Evolutionary conservation across 2,797 vertebrate genomes (phyloP).

Genomic region (Gastrophryne carolinensis): DNA sequence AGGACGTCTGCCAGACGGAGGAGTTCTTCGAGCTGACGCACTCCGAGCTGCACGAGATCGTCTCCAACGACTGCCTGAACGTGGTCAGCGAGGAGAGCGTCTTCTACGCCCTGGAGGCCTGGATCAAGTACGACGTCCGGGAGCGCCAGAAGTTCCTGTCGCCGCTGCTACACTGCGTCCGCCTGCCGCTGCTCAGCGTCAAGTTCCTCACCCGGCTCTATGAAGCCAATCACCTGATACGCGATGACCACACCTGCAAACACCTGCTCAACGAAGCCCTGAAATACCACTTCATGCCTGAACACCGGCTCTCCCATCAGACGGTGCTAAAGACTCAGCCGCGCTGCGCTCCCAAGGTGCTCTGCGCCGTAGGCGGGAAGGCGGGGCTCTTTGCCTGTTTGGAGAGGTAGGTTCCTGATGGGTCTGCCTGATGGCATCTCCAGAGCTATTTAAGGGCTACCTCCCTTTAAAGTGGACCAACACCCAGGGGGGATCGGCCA

Average conservation of each 20-base stretch:
- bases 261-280: conserved; percentile 97
- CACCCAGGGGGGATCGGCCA: too few species aligned
- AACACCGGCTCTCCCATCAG: conserved; percentile 95
- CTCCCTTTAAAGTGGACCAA: too few species aligned
- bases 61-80: conserved; percentile 95
- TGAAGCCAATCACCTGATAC: conserved; percentile 97
- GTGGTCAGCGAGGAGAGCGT: conserved; percentile 93
- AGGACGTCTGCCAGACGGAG: conserved; percentile 93
- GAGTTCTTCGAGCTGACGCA: conserved; percentile 95
- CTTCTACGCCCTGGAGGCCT: conserved; percentile 92
- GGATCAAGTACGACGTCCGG: conserved; percentile 94
- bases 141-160: conserved; percentile 93
- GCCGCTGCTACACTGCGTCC: conserved; percentile 90
- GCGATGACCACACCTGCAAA: conserved; percentile 95
- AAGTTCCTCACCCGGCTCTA: conserved; percentile 95
- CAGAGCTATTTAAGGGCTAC: too few species aligned
- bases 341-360: conserved; percentile 92
- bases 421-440: too few species aligned
- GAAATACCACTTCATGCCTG: conserved; percentile 98
- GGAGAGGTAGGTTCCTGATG: conserved; percentile 77
- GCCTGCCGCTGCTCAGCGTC: conserved; percentile 93
- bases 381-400: conserved; percentile 93
- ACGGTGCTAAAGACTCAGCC: conserved; percentile 87
- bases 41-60: conserved; percentile 90
- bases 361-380: conserved; percentile 95